Conservation (phyloP, 2,113 vertebrate species). For the Camelus dromedarius region DNA sequence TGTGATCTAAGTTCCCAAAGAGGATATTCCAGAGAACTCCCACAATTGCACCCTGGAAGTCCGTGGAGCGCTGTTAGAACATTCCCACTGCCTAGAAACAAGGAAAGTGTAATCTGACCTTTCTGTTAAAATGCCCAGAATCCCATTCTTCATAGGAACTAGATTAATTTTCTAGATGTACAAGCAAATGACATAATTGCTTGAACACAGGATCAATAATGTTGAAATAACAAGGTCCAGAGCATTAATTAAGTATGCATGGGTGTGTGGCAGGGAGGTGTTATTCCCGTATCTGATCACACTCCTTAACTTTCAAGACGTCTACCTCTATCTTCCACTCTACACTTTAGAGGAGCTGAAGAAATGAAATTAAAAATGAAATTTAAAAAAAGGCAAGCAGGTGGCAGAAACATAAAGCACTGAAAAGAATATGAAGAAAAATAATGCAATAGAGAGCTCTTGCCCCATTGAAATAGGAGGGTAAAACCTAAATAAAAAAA, state of each 20-base stretch:
- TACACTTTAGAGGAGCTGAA: not conserved
- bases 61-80: too few relatives aligned
- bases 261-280: too few relatives aligned
- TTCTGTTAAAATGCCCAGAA: not conserved
- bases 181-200: not conserved
- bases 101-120: not conserved
- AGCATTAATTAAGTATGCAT: not conserved
- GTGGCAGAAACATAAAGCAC: not conserved
- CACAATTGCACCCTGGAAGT: fast-evolving
- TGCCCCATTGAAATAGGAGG: not conserved
- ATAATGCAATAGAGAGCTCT: not conserved
- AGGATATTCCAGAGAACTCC: fast-evolving
- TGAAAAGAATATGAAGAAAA: not conserved
- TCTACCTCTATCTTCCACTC: not conserved
- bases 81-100: not conserved
- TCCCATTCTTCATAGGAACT: not conserved
- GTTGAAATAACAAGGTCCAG: not conserved
- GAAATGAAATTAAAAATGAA: too few relatives aligned
- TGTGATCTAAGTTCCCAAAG: not conserved
- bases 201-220: not conserved
- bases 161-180: not conserved
- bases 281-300: not conserved
- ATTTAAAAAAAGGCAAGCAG: not conserved
- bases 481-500: not conserved
- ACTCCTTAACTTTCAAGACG: not conserved